These are phyloP conservation scores for Myotis myotis DNA, from an alignment of 2,797 vertebrate genomes.

Conservation along the genomic window DNA sequence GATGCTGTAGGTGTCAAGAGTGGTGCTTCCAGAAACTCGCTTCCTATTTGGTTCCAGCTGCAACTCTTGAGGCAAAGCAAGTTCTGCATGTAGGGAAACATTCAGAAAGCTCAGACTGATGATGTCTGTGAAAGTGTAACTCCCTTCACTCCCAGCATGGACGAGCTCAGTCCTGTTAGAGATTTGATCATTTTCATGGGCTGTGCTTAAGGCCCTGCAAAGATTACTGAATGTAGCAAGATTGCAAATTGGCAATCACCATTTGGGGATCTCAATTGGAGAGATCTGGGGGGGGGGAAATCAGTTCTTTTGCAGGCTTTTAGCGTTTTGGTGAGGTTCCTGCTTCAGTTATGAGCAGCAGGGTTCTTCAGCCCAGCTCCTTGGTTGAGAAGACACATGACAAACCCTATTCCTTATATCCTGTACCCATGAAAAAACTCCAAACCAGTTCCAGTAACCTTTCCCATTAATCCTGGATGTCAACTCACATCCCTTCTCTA, in stretches of 20 bases:
- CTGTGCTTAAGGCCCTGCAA: background rate
- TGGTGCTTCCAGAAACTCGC: conserved; percentile 9
- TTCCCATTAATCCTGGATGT: background rate
- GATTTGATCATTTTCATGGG: background rate
- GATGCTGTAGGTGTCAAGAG: background rate
- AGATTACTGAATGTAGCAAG: background rate
- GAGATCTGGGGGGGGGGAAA: background rate
- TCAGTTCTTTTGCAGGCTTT: background rate
- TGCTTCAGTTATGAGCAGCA: background rate
- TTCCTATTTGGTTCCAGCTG: conserved; percentile 30
- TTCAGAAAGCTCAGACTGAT: background rate
- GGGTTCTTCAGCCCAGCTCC: background rate
- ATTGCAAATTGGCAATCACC: background rate
- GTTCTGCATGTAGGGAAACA: background rate
- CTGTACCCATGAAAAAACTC: background rate
- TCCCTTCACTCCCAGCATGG: background rate
- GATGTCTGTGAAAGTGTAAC: background rate
- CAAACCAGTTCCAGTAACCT: background rate
- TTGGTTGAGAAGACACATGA: background rate
- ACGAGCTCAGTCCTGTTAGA: background rate
- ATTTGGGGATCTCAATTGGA: background rate
- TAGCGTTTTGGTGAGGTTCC: background rate
- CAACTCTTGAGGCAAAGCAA: background rate
- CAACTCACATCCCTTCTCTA: background rate
- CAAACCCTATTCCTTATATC: background rate